Evolutionary conservation across 2,888 invertebrate genomes (phyloP), one percentile per base, ranked within the genome.

Genomic region (Drosophila mulleri): DNA sequence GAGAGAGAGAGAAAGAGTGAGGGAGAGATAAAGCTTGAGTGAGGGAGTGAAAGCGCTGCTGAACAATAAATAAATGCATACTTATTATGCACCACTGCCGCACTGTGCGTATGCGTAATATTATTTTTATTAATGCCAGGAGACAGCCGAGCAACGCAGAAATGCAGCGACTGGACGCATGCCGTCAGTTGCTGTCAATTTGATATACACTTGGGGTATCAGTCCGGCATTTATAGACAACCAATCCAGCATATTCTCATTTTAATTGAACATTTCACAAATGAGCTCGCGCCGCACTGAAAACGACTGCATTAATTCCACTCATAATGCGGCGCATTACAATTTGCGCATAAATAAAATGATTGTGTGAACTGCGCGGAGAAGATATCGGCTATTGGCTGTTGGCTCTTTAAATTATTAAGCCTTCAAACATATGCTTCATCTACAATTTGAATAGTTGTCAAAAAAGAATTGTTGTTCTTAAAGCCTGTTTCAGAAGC

Each of bases 181-280:
- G n/a, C 72, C 39, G 39, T 37, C 56, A 29, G 60, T 61, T 58
- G 76, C 59, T 75, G 75, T 75, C 75, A 75, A 71, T 71, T 71
- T 76, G 75, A 75, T 75, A 71, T 71, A 71, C 76, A 67, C 67
- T 76, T 67, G 75, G 76, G 76, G 63, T 57, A 71, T 75, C 76
- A 75, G 71, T 70, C 75, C 60, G 66, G 59, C 52, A 74, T 74
- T 74, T 63, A 74, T 50, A 57, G 45, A 37, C 62, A 59, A 20
- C 14, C 63, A 74, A 67, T 74, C 56, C 59, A 42, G 56, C 54
- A 45, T 50, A 48, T 67, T 48, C 54, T 60, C 50, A 37, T 54
- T 75, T 75, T 65, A 64, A 69, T 69, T 75, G 52, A 58, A 58
- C 48, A 54, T 29, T 26, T 53, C 29, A 48, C 53, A 75, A 75